Evolutionary conservation across 2,797 vertebrate species (phyloP), one percentile per base, ranked within the genome.

Genomic region (Euphonia xanthogaster): DNA sequence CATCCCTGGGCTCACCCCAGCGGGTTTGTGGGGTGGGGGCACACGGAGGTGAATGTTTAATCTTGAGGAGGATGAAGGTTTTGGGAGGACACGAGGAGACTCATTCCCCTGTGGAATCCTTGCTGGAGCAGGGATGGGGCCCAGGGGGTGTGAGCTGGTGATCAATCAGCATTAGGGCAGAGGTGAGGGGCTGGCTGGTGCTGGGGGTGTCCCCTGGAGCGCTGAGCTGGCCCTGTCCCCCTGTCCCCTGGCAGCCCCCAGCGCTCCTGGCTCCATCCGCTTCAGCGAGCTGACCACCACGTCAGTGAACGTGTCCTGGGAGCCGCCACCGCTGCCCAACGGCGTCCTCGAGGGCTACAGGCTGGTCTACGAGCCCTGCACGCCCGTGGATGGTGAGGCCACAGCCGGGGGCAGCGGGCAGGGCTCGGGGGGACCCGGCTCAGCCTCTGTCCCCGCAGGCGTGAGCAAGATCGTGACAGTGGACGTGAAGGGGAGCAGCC

Each of bases 201-300:
- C 79, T 10, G 39, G 50, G 24, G 20, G 1, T 30, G 39, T 47
- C 44, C 48, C 48, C 40, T 4, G 27, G 15, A 30, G 54, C 3
- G 0, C 86, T 58, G 87, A 94, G 75, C 78, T 58, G 61, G 20
- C 60, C 39, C 65, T 1, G 30, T 8, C 53, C 7, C 75, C 14
- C 39, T 7, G 25, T 85, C 80, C 77, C 72, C 68, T 62, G 14
- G 1, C 97, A 99, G 99, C 99, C 77, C 99, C 99, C 96, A 99
- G 99, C 0, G 98, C 99, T 31, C 99, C 99, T 1, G 97, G 98
- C 94, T 98, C 98, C 30, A 99, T 99, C 95, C 98, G 98, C 79
- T 99, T 99, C 98, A 99, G 99, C 8, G 99, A 99, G 95, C 98
- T 99, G 97, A 99, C 99, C 98, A 99, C 99, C 31, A 99, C 99